These are phyloP conservation scores for Tangara arthus DNA, from an alignment of 2,797 vertebrate genomes.

Conservation along the genomic window DNA sequence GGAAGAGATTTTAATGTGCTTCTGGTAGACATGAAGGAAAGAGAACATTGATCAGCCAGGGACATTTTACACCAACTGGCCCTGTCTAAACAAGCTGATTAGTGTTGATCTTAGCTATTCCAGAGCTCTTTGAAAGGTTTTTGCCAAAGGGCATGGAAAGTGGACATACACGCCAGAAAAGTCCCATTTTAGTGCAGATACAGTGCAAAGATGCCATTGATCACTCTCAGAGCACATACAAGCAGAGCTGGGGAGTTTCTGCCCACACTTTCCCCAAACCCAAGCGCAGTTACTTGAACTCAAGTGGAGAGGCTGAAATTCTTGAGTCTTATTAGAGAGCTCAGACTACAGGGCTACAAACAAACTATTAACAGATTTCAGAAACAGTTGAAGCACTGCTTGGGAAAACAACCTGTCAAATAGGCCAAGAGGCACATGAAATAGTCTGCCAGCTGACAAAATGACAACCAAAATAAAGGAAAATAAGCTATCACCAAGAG, in stretches of 20 bases:
- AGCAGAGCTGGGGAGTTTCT: not conserved
- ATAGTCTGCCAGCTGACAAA: not conserved
- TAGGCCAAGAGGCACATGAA: not conserved
- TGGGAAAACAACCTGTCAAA: not conserved
- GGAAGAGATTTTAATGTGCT: not conserved
- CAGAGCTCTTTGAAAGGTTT: not conserved
- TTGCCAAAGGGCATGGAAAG: not conserved
- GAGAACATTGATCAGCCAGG: not conserved
- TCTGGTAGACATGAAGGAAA: not conserved
- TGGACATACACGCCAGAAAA: not conserved
- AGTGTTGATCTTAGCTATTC: not conserved
- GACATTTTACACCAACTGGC: not conserved
- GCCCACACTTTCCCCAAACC: not conserved
- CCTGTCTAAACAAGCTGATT: not conserved
- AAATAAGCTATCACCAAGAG: not conserved
- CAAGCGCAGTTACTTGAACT: not conserved
- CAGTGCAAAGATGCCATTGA: not conserved
- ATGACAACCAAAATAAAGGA: not conserved
- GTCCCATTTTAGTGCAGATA: not conserved
- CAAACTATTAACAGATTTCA: not conserved
- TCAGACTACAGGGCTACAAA: not conserved
- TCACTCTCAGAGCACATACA: not conserved
- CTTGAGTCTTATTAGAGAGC: not conserved
- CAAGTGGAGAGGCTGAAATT: not conserved
- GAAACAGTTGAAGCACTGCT: not conserved